Evolutionary conservation across 2,888 invertebrate species (phyloP).

Genomic region (Drosophila limbata): DNA sequence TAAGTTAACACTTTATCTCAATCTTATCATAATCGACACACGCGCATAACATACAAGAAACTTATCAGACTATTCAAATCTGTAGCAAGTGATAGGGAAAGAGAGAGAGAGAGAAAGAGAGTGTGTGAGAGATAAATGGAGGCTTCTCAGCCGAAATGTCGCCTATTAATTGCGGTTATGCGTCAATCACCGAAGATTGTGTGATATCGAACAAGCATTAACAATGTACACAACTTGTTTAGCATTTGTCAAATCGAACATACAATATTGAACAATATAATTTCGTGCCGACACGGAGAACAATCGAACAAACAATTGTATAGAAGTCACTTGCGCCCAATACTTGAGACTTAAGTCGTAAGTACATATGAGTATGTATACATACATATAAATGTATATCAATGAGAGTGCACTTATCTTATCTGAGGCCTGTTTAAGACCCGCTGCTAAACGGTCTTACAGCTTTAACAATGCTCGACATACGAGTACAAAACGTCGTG

Average conservation of each 20-base stretch:
- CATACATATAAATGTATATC: neutral
- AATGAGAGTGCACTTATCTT: conserved; percentile 47
- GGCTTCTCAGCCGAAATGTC: conserved; percentile 57
- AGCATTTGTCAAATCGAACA: conserved; percentile 11
- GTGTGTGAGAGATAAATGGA: neutral
- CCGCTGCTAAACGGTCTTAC: conserved; percentile 31
- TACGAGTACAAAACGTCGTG: neutral
- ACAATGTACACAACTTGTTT: conserved; percentile 44
- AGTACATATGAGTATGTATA: neutral
- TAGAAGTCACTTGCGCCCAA: conserved; percentile 11
- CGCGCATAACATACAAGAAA: conserved; percentile 1
- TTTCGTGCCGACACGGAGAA: conserved; percentile 12
- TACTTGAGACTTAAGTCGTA: conserved; percentile 31
- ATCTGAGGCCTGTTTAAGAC: conserved; percentile 47
- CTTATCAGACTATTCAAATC: conserved; percentile 41
- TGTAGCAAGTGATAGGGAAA: neutral
- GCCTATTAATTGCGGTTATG: conserved; percentile 49
- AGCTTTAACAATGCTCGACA: conserved; percentile 9
- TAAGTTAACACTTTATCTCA: conserved; percentile 45
- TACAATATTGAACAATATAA: conserved; percentile 16
- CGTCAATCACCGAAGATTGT: conserved; percentile 52
- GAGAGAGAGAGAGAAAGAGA: neutral
- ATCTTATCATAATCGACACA: conserved; percentile 54
- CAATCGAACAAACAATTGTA: conserved; percentile 44
- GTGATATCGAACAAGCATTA: conserved; percentile 39